Percentiles rank a stretch among this genome's conserved stretches.
phyloP scores from a whole-genome alignment of 2,113 vertebrate genomes.

The Labeo rohita region DNA sequence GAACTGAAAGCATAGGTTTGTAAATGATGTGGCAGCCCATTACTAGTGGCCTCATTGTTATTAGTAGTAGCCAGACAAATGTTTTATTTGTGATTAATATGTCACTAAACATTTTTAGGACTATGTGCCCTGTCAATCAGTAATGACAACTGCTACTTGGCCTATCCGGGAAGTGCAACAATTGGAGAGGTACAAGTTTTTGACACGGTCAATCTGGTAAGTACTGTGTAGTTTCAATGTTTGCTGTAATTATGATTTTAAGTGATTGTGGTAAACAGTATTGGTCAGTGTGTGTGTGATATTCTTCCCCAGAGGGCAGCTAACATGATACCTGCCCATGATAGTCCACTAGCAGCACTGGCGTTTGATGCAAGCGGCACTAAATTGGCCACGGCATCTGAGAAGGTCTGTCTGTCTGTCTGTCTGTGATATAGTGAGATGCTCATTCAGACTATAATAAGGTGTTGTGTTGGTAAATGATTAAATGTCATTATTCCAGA shows the following conservation, averaged over 20 bases:
- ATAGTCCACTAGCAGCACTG: constrained; percentile 95
- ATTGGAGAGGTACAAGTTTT: constrained; percentile 99
- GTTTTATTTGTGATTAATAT: background rate
- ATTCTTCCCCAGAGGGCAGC: constrained; percentile 85
- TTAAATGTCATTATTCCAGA: background rate
- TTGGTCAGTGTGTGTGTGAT: background rate
- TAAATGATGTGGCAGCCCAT: background rate
- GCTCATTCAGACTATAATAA: background rate
- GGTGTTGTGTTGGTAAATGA: background rate
- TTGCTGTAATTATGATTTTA: background rate
- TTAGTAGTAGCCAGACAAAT: background rate
- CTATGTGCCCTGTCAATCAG: constrained; percentile 94
- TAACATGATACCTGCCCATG: constrained; percentile 99
- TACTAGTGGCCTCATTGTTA: background rate
- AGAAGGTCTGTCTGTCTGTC: too few relatives aligned
- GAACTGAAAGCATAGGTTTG: background rate
- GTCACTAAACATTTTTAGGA: constrained; percentile 58
- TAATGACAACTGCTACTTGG: constrained; percentile 97
- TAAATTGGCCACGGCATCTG: constrained; percentile 96
- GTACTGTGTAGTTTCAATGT: constrained; percentile 47
- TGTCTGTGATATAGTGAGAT: background rate
- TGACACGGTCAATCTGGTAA: constrained; percentile 97
- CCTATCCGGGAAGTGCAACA: constrained; percentile 94
- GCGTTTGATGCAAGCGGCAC: constrained; percentile 94
- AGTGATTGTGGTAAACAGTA: background rate